Conservation (phyloP, 2,797 vertebrate genomes). For the Neomorphus geoffroyi region DNA sequence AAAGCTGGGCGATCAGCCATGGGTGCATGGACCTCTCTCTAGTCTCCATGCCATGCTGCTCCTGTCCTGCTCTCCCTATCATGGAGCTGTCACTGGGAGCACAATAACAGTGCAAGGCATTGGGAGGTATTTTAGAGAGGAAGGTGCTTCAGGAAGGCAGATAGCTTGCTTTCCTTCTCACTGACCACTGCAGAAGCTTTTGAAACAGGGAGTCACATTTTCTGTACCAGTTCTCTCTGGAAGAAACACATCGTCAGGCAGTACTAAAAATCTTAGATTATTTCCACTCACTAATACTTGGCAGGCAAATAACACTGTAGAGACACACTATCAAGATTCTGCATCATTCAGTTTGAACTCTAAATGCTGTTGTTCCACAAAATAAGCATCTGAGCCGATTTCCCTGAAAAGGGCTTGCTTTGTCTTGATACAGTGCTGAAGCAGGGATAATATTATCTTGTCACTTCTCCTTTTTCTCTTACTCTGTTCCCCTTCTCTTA, state of each 20-base stretch:
- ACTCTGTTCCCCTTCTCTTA: background rate
- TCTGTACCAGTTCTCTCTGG: background rate
- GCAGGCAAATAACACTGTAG: background rate
- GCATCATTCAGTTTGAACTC: background rate
- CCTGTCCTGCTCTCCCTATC: background rate
- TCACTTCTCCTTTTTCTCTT: background rate
- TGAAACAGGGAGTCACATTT: background rate
- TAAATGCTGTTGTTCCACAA: background rate
- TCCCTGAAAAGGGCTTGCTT: background rate
- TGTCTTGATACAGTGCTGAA: background rate
- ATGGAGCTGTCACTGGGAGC: background rate
- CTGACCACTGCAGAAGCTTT: background rate
- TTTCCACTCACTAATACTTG: background rate
- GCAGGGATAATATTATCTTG: background rate
- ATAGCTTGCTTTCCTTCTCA: background rate
- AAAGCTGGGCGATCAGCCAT: accelerated
- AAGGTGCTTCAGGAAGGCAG: background rate
- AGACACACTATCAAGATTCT: background rate
- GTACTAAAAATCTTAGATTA: background rate
- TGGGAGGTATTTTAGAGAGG: background rate
- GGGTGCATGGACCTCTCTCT: accelerated
- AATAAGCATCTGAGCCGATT: background rate
- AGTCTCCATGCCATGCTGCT: background rate
- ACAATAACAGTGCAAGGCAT: background rate
- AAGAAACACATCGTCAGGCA: background rate